A percentile compares a stretch with the other conserved stretches of the same genome.
Evolutionary conservation across 2,888 invertebrate genomes (phyloP).

Genomic region (Campoletis raptor): DNA sequence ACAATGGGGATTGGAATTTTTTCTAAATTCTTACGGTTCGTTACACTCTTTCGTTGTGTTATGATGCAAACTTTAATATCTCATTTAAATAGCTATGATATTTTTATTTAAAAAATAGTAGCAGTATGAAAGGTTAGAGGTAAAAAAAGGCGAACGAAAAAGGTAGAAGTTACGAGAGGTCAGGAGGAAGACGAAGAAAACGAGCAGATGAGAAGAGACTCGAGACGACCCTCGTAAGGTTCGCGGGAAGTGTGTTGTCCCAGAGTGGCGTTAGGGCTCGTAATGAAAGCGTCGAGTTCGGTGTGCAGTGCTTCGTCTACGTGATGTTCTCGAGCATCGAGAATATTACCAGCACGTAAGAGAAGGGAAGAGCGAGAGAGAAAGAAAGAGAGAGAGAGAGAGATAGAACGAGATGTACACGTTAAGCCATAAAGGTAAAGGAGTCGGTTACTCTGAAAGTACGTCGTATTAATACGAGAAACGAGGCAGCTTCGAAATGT

Average conservation of each 20-base stretch:
- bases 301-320: conserved; percentile 35
- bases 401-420: background rate
- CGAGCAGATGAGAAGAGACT: conserved; percentile 49
- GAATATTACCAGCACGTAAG: conserved; percentile 53
- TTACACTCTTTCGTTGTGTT: background rate
- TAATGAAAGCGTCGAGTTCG: conserved; percentile 55
- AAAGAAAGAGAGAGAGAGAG: conserved; percentile 10
- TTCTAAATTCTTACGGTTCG: background rate
- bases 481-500: conserved; percentile 32
- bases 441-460: conserved; percentile 14
- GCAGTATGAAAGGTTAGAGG: background rate
- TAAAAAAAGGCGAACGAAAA: conserved; percentile 20
- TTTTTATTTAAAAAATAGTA: background rate
- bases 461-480: conserved; percentile 33
- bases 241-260: conserved; percentile 54
- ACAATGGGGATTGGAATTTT: background rate
- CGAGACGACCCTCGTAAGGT: conserved; percentile 68
- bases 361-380: background rate
- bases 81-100: background rate
- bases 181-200: conserved; percentile 44
- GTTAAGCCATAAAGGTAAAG: conserved; percentile 58
- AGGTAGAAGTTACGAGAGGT: conserved; percentile 53
- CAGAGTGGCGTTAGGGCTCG: conserved; percentile 70
- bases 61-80: background rate
- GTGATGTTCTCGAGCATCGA: conserved; percentile 48